These are phyloP conservation scores for Glareola pratincola DNA, from an alignment of 2,113 vertebrate species.

Conservation along the genomic window DNA sequence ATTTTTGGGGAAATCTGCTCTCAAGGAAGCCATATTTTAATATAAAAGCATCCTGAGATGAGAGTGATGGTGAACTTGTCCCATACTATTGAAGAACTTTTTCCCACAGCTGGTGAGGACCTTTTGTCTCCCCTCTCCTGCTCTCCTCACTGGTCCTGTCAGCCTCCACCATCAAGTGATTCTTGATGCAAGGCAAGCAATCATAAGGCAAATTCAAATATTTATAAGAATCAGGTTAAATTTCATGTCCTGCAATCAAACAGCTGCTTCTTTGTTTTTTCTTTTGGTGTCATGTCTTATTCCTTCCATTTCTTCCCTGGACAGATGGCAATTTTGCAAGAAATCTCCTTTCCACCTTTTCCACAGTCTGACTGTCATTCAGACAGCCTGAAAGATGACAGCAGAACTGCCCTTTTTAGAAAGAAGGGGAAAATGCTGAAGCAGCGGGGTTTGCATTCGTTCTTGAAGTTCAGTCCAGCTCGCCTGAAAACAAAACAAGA, in stretches of 20 bases:
- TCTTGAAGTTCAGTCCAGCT: neutral
- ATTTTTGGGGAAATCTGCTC: neutral
- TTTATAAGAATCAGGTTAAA: neutral
- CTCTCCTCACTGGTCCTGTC: neutral
- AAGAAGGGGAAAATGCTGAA: neutral
- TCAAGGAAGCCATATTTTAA: neutral
- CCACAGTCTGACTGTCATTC: accelerated
- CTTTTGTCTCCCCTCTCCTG: neutral
- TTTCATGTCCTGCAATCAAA: neutral
- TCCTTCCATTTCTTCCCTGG: neutral
- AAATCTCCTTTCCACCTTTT: neutral
- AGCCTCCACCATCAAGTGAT: neutral
- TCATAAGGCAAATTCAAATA: neutral
- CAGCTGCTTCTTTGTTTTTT: neutral
- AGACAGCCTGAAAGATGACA: neutral
- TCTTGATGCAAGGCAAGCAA: neutral
- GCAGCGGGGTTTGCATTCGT: neutral
- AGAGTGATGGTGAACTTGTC: neutral
- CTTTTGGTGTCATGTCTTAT: neutral
- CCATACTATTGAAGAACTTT: neutral
- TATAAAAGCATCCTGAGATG: neutral
- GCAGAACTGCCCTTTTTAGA: neutral
- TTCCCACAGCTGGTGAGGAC: neutral
- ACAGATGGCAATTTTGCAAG: neutral
- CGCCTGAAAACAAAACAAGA: neutral